These are phyloP conservation scores for Drosophila mayaguana DNA, from an alignment of 2,888 invertebrate genomes.

Conservation along the genomic window DNA sequence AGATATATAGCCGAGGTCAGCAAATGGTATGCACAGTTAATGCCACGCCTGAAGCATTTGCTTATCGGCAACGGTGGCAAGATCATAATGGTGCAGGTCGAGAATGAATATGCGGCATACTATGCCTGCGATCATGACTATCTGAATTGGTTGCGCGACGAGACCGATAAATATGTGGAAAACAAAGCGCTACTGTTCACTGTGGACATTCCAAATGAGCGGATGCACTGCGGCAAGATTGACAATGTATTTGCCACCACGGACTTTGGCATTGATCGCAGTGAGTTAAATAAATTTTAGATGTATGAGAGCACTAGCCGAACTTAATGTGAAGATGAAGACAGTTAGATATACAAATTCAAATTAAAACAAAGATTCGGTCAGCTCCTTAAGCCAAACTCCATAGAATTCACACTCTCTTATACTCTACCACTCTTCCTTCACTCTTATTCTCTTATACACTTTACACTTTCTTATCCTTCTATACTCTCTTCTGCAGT, in stretches of 20 bases:
- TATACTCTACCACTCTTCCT: background rate
- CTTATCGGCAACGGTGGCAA: conserved; percentile 91
- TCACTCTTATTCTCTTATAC: background rate
- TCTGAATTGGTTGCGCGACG: conserved; percentile 88
- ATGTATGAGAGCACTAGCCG: too few relatives aligned
- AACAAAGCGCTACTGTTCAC: conserved; percentile 89
- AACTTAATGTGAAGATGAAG: too few relatives aligned
- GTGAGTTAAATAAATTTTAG: conserved; percentile 52
- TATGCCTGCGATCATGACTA: conserved; percentile 90
- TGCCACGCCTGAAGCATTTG: conserved; percentile 85
- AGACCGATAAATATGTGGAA: conserved; percentile 85
- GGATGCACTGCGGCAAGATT: conserved; percentile 88
- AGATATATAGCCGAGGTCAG: conserved; percentile 86
- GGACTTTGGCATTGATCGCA: conserved; percentile 89
- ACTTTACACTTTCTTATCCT: background rate
- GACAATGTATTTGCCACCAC: conserved; percentile 91
- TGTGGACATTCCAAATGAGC: conserved; percentile 89
- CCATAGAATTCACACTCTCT: background rate
- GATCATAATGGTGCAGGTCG: conserved; percentile 93
- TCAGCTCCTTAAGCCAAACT: too few relatives aligned
- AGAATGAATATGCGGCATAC: conserved; percentile 97
- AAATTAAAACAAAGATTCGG: too few relatives aligned
- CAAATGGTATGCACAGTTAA: conserved; percentile 86
- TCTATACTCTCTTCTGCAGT: conserved; percentile 37
- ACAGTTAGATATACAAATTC: too few relatives aligned